phyloP scores from a whole-genome alignment of 2,113 vertebrate species.

The Monarcha castaneiventris region DNA sequence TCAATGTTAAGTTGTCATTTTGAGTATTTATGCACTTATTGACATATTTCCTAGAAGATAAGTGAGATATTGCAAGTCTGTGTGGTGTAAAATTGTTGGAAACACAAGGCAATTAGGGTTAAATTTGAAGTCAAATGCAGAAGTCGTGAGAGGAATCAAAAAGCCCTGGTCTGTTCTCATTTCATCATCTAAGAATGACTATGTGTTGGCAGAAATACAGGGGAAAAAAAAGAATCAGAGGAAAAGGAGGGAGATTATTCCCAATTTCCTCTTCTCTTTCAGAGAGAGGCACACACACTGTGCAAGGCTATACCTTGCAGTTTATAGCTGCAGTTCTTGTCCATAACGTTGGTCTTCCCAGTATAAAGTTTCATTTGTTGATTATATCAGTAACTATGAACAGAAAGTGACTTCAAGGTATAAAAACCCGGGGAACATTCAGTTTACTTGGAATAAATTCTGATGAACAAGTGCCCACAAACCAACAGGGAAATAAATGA shows the following conservation, averaged over 20 bases:
- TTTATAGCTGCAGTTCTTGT: not conserved
- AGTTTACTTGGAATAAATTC: not conserved
- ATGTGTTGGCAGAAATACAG: not conserved
- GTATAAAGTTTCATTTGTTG: not conserved
- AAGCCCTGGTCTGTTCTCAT: not conserved
- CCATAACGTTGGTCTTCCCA: not conserved
- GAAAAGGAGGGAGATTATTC: not conserved
- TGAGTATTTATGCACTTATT: not conserved
- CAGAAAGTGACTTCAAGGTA: not conserved
- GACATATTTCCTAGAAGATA: not conserved
- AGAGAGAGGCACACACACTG: fast-evolving
- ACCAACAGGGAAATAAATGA: not conserved
- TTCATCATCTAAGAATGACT: not conserved
- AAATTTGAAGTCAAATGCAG: not conserved
- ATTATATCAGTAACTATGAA: not conserved
- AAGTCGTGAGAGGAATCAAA: not conserved
- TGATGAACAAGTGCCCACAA: not conserved
- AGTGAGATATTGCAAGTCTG: not conserved
- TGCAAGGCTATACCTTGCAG: not conserved
- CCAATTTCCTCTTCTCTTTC: not conserved
- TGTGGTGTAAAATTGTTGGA: not conserved
- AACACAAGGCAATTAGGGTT: not conserved
- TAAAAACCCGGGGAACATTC: not conserved
- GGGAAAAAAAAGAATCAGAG: not conserved
- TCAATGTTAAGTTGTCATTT: not conserved